Conservation (phyloP, 2,888 invertebrate species). For the Leptopilina drosophilae region DNA sequence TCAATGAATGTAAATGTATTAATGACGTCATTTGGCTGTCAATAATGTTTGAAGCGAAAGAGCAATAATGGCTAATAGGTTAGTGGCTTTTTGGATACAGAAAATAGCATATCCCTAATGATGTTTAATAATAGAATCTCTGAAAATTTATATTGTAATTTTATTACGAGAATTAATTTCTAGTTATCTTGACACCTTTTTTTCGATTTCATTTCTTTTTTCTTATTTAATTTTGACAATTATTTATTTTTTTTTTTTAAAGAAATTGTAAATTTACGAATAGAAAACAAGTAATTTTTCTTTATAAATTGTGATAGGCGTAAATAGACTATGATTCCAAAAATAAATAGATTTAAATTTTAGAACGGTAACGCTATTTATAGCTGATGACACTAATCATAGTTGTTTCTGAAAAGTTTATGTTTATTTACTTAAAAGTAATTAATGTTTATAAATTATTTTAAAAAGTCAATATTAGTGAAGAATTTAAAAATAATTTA, state of each 20-base stretch:
- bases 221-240: background rate
- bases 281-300: no score
- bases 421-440: no score
- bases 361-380: no score
- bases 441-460: no score
- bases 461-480: no score
- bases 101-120: background rate
- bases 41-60: conserved; percentile 22
- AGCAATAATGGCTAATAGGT: conserved; percentile 19
- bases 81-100: conserved; percentile 20
- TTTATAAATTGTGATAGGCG: no score
- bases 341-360: no score
- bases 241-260: no score
- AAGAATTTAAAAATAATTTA: no score
- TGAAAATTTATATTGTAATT: background rate
- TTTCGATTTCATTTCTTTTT: no score
- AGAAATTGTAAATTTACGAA: no score
- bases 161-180: background rate
- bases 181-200: background rate
- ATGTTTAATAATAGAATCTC: background rate
- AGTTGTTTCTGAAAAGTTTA: background rate
- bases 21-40: conserved; percentile 36
- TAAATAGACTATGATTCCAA: no score
- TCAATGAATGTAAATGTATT: conserved; percentile 30
- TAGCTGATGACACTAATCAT: background rate